Conservation (phyloP, 2,888 invertebrate genomes). For the Diabrotica balteata region DNA sequence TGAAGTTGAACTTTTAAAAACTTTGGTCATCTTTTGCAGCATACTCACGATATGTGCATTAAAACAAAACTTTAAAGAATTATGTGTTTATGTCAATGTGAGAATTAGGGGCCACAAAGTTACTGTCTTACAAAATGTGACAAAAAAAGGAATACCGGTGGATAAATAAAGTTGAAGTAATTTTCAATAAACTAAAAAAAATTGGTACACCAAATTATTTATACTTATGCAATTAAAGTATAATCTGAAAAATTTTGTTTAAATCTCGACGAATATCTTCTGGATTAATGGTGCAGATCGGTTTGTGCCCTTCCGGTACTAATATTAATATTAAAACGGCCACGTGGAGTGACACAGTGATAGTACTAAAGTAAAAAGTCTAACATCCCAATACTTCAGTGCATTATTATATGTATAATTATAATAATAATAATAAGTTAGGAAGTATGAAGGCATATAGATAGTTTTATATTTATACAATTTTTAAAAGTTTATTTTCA, state of each 20-base stretch:
- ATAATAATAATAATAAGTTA: conserved; percentile 58
- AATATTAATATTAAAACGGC: conserved; percentile 60
- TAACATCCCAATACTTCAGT: conserved; percentile 63
- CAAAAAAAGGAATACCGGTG: too few species aligned
- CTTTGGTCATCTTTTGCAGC: too few species aligned
- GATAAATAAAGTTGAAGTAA: too few species aligned
- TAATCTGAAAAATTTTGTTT: background rate
- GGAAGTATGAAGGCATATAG: conserved; percentile 63
- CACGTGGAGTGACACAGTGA: conserved; percentile 58
- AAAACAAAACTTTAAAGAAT: too few species aligned
- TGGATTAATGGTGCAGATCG: conserved; percentile 30
- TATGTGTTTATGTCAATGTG: too few species aligned
- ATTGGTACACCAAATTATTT: too few species aligned
- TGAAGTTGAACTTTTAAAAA: too few species aligned
- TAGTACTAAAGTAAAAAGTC: conserved; percentile 63
- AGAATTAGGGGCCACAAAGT: too few species aligned
- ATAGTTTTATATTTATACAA: conserved; percentile 60
- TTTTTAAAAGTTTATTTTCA: conserved; percentile 52
- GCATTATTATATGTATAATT: conserved; percentile 58
- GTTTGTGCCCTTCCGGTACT: conserved; percentile 51
- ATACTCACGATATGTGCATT: too few species aligned
- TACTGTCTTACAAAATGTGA: too few species aligned
- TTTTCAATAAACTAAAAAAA: too few species aligned
- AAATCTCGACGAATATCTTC: conserved; percentile 12
- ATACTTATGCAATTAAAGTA: too few species aligned